Conservation (phyloP, 37 sponge, comb jelly and placozoan species). For the Cliona cf. orientalis region DNA sequence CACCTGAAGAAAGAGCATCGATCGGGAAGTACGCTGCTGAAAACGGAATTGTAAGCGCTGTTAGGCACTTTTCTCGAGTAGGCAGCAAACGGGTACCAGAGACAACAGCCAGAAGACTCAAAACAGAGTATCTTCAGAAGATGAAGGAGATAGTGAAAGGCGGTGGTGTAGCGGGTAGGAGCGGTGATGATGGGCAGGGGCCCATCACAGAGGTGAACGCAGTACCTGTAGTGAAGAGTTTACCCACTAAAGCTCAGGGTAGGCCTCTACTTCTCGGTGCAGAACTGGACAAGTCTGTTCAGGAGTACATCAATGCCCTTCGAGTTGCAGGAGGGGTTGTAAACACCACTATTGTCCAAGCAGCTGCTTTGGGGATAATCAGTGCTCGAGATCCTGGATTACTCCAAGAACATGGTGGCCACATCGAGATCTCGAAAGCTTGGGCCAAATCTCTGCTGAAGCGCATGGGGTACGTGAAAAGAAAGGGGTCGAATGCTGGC, state of each 20-base stretch:
- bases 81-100: too few relatives aligned
- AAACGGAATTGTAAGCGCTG: too few relatives aligned
- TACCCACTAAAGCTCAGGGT: conserved; percentile 15
- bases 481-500: conserved; percentile 7
- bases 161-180: too few relatives aligned
- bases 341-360: conserved; percentile 44
- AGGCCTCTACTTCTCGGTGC: conserved; percentile 39
- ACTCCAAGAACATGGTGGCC: conserved; percentile 48
- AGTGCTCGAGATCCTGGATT: conserved; percentile 12
- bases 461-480: conserved; percentile 8
- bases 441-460: conserved; percentile 31
- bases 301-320: conserved; percentile 25
- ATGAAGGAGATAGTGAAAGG: too few relatives aligned
- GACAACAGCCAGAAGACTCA: too few relatives aligned
- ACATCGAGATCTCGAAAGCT: conserved; percentile 27
- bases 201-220: neutral
- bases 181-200: too few relatives aligned
- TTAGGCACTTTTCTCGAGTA: too few relatives aligned
- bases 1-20: too few relatives aligned
- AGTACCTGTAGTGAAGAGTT: neutral
- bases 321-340: too few relatives aligned
- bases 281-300: conserved; percentile 16
- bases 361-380: conserved; percentile 47
- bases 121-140: too few relatives aligned
- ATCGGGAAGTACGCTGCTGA: too few relatives aligned